Evolutionary conservation across 2,113 vertebrate genomes (phyloP).

Genomic region (Syngnathus floridae): DNA sequence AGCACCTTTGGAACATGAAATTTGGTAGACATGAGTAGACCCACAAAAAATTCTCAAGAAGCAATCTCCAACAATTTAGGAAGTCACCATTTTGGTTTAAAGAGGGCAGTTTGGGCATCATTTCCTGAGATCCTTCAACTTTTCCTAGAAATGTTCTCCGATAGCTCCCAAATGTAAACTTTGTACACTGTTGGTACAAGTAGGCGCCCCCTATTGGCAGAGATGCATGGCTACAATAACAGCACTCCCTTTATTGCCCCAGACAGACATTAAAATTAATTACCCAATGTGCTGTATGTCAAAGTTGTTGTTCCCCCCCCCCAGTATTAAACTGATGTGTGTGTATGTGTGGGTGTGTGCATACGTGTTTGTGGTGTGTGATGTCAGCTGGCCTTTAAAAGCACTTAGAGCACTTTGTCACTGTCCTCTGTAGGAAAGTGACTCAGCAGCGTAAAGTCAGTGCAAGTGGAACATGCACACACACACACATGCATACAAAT

Average conservation of each 20-base stretch:
- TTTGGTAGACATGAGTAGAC: background rate
- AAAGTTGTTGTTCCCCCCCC: background rate
- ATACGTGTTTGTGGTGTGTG: background rate
- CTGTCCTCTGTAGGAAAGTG: conserved; percentile 29
- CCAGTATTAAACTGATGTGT: background rate
- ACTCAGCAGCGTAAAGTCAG: conserved; percentile 13
- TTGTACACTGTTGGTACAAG: background rate
- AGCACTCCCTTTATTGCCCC: background rate
- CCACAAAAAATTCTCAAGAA: background rate
- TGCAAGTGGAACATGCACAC: conserved; percentile 1
- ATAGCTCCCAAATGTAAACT: background rate
- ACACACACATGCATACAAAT: conserved; percentile 33
- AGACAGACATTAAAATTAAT: background rate
- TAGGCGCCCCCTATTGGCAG: background rate
- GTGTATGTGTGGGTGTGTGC: background rate
- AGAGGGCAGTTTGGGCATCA: too few species aligned
- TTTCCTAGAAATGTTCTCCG: too few species aligned
- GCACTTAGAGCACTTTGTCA: conserved; percentile 34
- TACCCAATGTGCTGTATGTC: background rate
- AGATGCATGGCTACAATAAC: background rate
- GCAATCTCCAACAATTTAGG: background rate
- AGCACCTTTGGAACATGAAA: background rate
- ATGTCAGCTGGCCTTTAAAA: conserved; percentile 39
- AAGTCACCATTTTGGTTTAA: too few species aligned
- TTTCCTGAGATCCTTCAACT: too few species aligned